These are phyloP conservation scores for Vidua macroura DNA, from an alignment of 2,113 vertebrate genomes.

Conservation along the genomic window DNA sequence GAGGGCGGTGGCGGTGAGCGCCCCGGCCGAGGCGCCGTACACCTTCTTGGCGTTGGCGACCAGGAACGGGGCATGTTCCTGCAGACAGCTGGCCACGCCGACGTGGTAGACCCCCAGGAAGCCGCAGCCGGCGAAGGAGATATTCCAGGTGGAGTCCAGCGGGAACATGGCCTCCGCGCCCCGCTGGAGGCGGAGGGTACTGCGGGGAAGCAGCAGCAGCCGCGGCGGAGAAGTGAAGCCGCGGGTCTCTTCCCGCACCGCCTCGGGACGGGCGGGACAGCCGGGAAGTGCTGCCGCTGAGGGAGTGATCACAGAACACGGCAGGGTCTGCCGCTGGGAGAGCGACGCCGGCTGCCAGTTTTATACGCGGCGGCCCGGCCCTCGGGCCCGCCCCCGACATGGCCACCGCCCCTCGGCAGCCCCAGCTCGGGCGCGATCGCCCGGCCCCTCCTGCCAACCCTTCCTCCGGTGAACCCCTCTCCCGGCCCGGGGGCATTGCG, in stretches of 20 bases:
- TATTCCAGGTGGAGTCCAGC: slow-evolving; percentile 87
- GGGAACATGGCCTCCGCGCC: slow-evolving; percentile 83
- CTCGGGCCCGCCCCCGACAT: neutral
- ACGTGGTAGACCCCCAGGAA: slow-evolving; percentile 96
- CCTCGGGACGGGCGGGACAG: neutral
- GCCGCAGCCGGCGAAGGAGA: slow-evolving; percentile 96
- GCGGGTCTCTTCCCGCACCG: neutral
- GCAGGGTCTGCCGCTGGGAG: rapidly evolving
- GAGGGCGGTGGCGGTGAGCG: slow-evolving; percentile 87
- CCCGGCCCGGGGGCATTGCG: rapidly evolving
- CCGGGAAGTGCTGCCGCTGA: rapidly evolving
- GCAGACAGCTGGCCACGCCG: slow-evolving; percentile 92
- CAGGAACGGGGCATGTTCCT: slow-evolving; percentile 90
- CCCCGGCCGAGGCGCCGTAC: slow-evolving; percentile 94
- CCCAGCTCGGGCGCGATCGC: neutral
- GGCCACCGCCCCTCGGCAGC: neutral
- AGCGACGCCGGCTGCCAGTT: rapidly evolving
- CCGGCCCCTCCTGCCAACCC: neutral
- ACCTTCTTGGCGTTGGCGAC: slow-evolving; percentile 87
- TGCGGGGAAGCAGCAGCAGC: neutral
- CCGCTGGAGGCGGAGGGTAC: neutral
- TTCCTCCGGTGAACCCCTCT: neutral
- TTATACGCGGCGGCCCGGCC: neutral
- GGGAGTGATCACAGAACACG: rapidly evolving
- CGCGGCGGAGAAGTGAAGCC: neutral